Base-by-base conservation (phyloP, 2,888 invertebrate species). In the Thera britannica region DNA sequence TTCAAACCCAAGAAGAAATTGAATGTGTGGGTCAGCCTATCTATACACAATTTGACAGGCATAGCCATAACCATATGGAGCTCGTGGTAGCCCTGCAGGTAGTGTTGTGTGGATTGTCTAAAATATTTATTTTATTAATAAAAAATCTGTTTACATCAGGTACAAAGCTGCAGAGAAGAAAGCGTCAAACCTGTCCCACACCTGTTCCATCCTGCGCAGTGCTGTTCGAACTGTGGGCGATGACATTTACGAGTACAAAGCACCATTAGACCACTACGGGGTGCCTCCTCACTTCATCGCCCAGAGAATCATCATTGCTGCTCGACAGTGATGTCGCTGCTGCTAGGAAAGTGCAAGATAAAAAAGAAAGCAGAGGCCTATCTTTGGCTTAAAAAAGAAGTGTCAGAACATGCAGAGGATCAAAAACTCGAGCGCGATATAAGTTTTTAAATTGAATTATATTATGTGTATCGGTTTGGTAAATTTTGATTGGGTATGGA, bases 251-350 rank as follows among this genome's bases (percentile, higher is more conserved):
- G 85, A 89, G 23, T 92, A 89, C 62, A 88, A 83, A 56, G 77
- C 83, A 0, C 85, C 85, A 0, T 65, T 87, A 8, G 83, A 87
- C 35, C 82, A 82, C 2, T 90, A 86, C 55, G 81, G 83, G 0
- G 57, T 51, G 1, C 77, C 82, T 0, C 90, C 90, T 0, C 67
- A 77, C 2, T 81, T 74, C 66, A 83, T 89, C 0, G 86, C 87
- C 0, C 85, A 87, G 63, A 85, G 71, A 62, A 75, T 90, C 3
- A 74, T 84, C 0, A 73, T 70, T 11, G 85, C 84, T 1, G 81
- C 34, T 48, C 56, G 52, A 4, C 38, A 59, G n/a, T 46, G 60
- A 56, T 4, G 2, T 12, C 12, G 12, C 12, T 7, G 49, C 12
- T 12, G n/a, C 3, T 0, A 3, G n/a, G 12, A n/a, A 49, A 49